These are phyloP conservation scores for Malurus splendens DNA, from an alignment of 2,797 vertebrate species.

Conservation along the genomic window DNA sequence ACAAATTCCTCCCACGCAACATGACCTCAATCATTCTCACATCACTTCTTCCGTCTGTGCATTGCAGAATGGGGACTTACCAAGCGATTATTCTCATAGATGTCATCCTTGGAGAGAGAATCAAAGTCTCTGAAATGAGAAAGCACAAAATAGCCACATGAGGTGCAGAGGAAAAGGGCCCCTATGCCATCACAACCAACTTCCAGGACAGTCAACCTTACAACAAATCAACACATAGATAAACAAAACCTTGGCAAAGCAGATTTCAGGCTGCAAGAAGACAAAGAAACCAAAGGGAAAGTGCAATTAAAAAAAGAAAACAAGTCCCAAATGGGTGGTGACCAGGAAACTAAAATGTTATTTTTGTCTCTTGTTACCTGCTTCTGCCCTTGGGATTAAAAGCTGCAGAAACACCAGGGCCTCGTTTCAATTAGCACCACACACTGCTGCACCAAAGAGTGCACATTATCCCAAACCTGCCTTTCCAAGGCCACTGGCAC, in stretches of 20 bases:
- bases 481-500: neutral
- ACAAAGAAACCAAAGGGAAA: neutral
- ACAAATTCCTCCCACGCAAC: neutral
- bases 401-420: neutral
- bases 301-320: neutral
- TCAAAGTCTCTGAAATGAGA: constrained; percentile 85
- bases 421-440: neutral
- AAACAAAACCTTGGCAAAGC: neutral
- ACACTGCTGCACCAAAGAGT: neutral
- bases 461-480: neutral
- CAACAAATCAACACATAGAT: neutral
- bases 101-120: constrained; percentile 91
- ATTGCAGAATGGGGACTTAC: constrained; percentile 73
- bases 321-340: neutral
- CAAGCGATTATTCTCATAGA: constrained; percentile 94
- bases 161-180: neutral
- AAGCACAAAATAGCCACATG: neutral
- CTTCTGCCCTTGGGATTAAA: neutral
- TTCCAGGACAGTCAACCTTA: neutral
- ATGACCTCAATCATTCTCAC: neutral
- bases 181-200: neutral
- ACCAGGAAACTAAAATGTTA: neutral
- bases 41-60: neutral
- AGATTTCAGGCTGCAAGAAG: neutral
- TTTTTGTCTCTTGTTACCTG: accelerated